Percentiles rank a stretch among this genome's conserved stretches.
phyloP scores from a whole-genome alignment of 35 echinoderm and acorn worm genomes.

The Ophioderma brevispina region DNA sequence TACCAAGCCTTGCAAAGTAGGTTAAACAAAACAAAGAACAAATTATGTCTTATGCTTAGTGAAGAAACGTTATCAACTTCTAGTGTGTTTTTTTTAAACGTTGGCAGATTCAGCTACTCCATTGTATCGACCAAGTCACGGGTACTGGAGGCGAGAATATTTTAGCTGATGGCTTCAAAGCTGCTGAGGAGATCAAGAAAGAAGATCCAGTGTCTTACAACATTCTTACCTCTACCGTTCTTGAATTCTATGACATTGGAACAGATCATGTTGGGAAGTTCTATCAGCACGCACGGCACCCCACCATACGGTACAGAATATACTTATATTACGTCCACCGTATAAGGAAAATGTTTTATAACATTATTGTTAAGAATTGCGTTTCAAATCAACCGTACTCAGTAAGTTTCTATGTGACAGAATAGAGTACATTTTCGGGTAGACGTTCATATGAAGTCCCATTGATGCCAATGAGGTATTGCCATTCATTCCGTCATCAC shows the following conservation, averaged over 20 bases:
- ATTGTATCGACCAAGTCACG: constrained; percentile 60
- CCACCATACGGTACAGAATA: constrained; percentile 61
- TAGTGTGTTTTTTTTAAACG: not conserved
- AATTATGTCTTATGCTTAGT: no score
- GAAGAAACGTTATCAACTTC: no score
- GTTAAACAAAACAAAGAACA: no score
- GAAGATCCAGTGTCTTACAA: constrained; percentile 46
- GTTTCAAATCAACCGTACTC: no score
- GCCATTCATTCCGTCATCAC: no score
- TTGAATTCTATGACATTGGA: constrained; percentile 58
- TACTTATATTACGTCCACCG: not conserved
- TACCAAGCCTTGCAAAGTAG: no score
- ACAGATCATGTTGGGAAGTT: constrained; percentile 35
- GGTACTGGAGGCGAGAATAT: constrained; percentile 51
- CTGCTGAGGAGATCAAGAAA: constrained; percentile 33
- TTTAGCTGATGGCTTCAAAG: constrained; percentile 67
- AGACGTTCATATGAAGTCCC: no score
- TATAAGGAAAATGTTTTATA: not conserved
- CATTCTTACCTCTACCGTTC: constrained; percentile 30
- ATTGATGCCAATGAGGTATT: no score
- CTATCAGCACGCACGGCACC: constrained; percentile 40
- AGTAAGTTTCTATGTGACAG: no score
- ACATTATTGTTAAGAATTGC: no score
- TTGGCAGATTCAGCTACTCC: constrained; percentile 66
- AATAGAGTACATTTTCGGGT: no score